Evolutionary conservation across 2,888 invertebrate genomes (phyloP).

Genomic region (Apamea monoglypha): DNA sequence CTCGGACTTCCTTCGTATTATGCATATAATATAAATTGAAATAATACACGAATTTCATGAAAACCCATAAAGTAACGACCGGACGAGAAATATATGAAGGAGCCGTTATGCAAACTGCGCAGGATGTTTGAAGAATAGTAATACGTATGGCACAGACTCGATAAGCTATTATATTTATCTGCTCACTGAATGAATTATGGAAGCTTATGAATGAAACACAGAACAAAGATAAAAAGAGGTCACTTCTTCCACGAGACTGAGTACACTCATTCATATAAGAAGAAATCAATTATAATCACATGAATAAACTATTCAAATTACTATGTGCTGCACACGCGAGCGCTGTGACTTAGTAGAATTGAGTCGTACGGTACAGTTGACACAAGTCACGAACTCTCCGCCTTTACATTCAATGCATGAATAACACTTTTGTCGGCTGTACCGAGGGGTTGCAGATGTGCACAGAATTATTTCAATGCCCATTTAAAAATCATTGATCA

Average conservation of each 20-base stretch:
- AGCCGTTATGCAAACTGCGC: slow-evolving; percentile 40
- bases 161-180: slow-evolving; percentile 56
- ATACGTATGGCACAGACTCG: slow-evolving; percentile 29
- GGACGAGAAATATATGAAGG: slow-evolving; percentile 2
- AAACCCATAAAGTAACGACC: slow-evolving; percentile 48
- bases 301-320: slow-evolving; percentile 79
- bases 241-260: slow-evolving; percentile 74
- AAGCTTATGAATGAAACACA: slow-evolving; percentile 63
- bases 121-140: slow-evolving; percentile 50
- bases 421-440: slow-evolving; percentile 66
- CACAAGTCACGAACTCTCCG: slow-evolving; percentile 71
- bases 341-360: slow-evolving; percentile 72
- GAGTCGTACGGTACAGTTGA: slow-evolving; percentile 68
- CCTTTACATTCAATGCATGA: slow-evolving; percentile 69
- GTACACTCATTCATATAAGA: slow-evolving; percentile 75
- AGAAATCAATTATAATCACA: slow-evolving; percentile 79
- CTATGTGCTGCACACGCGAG: slow-evolving; percentile 69
- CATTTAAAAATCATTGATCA: slow-evolving; percentile 65
- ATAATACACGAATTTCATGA: slow-evolving; percentile 49
- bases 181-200: slow-evolving; percentile 49
- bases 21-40: slow-evolving; percentile 48
- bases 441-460: slow-evolving; percentile 69
- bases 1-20: slow-evolving; percentile 65
- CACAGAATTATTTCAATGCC: slow-evolving; percentile 64
- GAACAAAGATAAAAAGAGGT: slow-evolving; percentile 70